Percentiles rank a stretch among this genome's conserved stretches.
phyloP scores from a whole-genome alignment of 2,113 vertebrate genomes.

The Taurulus bubalis region DNA sequence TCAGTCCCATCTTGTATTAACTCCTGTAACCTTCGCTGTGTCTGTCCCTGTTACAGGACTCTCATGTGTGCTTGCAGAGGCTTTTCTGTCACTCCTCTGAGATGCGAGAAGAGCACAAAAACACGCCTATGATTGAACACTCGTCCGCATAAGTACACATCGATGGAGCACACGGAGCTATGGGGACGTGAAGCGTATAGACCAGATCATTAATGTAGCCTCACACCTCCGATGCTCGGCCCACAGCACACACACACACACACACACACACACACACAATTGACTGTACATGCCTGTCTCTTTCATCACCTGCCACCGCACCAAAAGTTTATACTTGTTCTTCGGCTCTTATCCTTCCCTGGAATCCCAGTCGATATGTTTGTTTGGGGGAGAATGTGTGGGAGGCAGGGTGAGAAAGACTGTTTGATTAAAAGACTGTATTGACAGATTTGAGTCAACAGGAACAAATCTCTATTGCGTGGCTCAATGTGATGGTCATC shows the following conservation, averaged over 20 bases:
- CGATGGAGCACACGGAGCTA: not conserved
- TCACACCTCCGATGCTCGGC: slow-evolving; percentile 47
- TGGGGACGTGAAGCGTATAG: not conserved
- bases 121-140: not conserved
- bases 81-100: slow-evolving; percentile 27
- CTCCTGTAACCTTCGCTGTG: slow-evolving; percentile 46
- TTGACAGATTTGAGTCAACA: slow-evolving; percentile 62
- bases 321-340: slow-evolving; percentile 37
- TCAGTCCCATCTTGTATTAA: slow-evolving; percentile 71
- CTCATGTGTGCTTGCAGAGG: slow-evolving; percentile 19
- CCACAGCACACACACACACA: slow-evolving; percentile 31
- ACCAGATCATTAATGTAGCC: slow-evolving; percentile 65
- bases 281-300: slow-evolving; percentile 49
- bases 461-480: slow-evolving; percentile 51
- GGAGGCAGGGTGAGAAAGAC: slow-evolving; percentile 24
- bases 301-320: slow-evolving; percentile 24
- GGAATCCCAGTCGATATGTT: slow-evolving; percentile 63
- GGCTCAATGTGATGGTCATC: slow-evolving; percentile 25
- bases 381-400: slow-evolving; percentile 52
- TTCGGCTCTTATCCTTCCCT: slow-evolving; percentile 13
- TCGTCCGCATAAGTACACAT: slow-evolving; percentile 22
- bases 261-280: slow-evolving; percentile 47
- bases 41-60: slow-evolving; percentile 22
- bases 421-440: slow-evolving; percentile 62
- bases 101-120: slow-evolving; percentile 1